Evolutionary conservation across 2,797 vertebrate species (phyloP).

Genomic region (Sebastes reedi): DNA sequence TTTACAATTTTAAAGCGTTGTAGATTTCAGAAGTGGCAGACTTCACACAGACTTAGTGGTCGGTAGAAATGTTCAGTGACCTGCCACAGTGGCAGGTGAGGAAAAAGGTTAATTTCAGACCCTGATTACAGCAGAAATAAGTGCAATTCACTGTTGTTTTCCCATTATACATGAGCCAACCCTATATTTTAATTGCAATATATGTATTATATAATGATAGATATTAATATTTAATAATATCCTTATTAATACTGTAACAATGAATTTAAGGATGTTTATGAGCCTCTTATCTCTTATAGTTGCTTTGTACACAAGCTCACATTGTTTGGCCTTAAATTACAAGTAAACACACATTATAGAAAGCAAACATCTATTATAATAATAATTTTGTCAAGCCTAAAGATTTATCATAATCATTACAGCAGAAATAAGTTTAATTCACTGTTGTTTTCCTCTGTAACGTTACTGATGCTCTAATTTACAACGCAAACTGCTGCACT

Average conservation of each 20-base stretch:
- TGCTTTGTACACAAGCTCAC: neutral
- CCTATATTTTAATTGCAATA: neutral
- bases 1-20: too few species aligned
- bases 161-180: neutral
- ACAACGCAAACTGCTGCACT: neutral
- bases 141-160: too few species aligned
- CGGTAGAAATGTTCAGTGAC: too few species aligned
- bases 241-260: neutral
- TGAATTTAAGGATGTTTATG: neutral
- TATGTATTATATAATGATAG: neutral
- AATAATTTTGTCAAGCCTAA: neutral
- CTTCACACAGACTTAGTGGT: too few species aligned
- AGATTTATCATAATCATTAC: neutral
- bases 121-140: too few species aligned
- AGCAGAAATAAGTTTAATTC: neutral
- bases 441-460: neutral
- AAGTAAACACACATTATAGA: neutral
- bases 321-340: neutral
- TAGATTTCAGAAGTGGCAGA: too few species aligned
- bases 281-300: neutral
- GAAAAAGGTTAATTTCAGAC: too few species aligned
- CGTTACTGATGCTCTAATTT: neutral
- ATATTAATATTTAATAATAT: neutral
- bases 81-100: too few species aligned
- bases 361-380: neutral